A percentile compares a stretch with the other conserved stretches of the same genome.
phyloP scores from a whole-genome alignment of 2,113 vertebrate species.

The Cygnus atratus region DNA sequence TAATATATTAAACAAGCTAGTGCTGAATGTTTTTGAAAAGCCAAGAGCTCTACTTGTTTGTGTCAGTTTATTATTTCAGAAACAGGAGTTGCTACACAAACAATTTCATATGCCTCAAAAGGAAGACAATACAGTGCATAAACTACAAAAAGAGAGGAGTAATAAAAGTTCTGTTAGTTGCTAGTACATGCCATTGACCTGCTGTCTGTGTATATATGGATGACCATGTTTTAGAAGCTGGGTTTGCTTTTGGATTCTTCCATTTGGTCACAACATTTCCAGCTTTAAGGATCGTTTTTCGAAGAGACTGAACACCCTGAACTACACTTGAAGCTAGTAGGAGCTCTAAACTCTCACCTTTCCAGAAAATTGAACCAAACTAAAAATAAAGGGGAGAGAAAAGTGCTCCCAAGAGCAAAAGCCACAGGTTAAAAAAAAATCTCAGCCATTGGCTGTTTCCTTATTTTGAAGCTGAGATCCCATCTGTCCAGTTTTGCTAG shows the following conservation, averaged over 20 bases:
- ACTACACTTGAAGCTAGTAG: not conserved
- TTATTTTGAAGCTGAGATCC: not conserved
- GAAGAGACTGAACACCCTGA: not conserved
- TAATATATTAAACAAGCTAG: not conserved
- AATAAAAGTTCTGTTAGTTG: not conserved
- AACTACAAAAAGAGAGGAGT: not conserved
- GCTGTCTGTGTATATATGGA: not conserved
- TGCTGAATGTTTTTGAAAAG: not conserved
- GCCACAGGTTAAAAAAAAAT: not conserved
- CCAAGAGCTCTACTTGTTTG: not conserved
- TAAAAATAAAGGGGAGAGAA: not conserved
- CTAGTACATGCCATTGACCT: not conserved
- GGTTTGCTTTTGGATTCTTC: not conserved
- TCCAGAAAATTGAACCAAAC: not conserved
- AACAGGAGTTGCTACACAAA: not conserved
- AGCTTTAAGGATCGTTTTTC: not conserved
- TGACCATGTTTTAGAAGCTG: not conserved
- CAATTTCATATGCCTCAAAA: not conserved
- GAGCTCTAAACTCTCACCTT: not conserved
- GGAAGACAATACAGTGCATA: not conserved
- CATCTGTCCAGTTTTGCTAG: not conserved
- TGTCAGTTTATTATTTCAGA: slow-evolving; percentile 1
- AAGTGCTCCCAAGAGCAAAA: not conserved
- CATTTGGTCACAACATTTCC: not conserved
- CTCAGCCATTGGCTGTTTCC: not conserved